These are phyloP conservation scores for Eptesicus fuscus DNA, from an alignment of 2,113 vertebrate genomes.

Conservation along the genomic window DNA sequence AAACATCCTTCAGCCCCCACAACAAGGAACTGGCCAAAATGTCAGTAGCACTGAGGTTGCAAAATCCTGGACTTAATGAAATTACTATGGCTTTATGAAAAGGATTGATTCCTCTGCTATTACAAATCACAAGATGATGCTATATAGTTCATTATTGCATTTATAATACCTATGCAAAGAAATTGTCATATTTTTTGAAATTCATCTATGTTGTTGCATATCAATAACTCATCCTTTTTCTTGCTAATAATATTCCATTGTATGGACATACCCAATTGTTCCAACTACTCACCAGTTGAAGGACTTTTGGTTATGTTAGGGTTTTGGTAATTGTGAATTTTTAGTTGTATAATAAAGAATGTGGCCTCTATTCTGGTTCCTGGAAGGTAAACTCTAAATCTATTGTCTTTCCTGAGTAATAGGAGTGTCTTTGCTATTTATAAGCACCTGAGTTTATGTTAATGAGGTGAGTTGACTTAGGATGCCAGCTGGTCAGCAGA, in stretches of 20 bases:
- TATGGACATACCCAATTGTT: not conserved
- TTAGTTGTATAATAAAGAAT: not conserved
- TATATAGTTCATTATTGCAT: not conserved
- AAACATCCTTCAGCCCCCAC: not conserved
- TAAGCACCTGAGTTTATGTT: not conserved
- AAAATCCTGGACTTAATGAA: not conserved
- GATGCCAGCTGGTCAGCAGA: not conserved
- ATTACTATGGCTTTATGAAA: not conserved
- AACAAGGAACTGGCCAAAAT: not conserved
- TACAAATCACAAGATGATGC: not conserved
- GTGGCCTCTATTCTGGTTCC: not conserved
- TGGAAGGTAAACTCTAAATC: not conserved
- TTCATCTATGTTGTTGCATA: not conserved
- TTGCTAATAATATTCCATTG: not conserved
- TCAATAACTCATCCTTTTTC: not conserved
- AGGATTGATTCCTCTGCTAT: not conserved
- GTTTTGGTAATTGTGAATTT: not conserved
- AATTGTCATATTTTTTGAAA: not conserved
- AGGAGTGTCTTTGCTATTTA: not conserved
- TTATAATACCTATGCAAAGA: not conserved
- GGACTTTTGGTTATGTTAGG: not conserved
- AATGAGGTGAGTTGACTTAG: not conserved
- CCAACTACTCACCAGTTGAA: not conserved
- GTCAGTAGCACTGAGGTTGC: not conserved
- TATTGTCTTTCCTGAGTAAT: not conserved